Base-by-base conservation (phyloP, 1,140 invertebrate genomes). In the Galleria mellonella region DNA sequence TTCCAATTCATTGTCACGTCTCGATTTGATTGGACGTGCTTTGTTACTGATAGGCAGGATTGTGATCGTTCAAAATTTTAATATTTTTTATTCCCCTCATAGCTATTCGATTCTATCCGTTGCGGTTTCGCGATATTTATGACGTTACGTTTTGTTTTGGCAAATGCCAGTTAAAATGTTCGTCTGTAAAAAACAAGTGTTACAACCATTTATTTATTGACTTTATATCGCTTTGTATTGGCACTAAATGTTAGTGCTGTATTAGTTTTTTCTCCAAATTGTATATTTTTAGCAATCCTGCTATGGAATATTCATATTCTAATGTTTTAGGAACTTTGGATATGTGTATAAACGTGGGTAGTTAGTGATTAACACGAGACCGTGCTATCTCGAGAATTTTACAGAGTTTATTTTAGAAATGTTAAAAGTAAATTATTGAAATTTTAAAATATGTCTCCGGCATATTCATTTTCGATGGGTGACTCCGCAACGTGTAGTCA, bases 21-120 rank as follows among this genome's bases (percentile, higher is more conserved):
- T 66, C 75, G 74, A 66, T 83, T 79, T 76, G 73, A 84, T 82
- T 82, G 77, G 70, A 84, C 81, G 81, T 84, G 81, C 81, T 81
- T 75, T 81, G 81, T 77, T 78, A 82, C 61, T 70, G 81, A 82
- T 82, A 81, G 67, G 69, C 57, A 57, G 77, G 81, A 79, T 82
- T 73, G 67, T 60, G 63, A 67, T 63, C 63, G 74, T 62, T 78
- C 63, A 48, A 81, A 77, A 82, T 81, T 84, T 84, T 81, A 73
- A 81, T 82, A 77, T 79, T 68, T 79, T 78, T 75, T 81, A 66
- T 66, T 67, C 69, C 50, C 58, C 63, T 75, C 68, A 72, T 79
- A 23, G 17, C 17, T 23, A 79, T 82, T 79, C 73, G 62, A 76
- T 76, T 83, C 70, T 65, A 62, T 74, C 62, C 61, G 62, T 47